These are phyloP conservation scores for Zenarchopterus dispar DNA, from an alignment of 2,797 vertebrate species.

Conservation along the genomic window DNA sequence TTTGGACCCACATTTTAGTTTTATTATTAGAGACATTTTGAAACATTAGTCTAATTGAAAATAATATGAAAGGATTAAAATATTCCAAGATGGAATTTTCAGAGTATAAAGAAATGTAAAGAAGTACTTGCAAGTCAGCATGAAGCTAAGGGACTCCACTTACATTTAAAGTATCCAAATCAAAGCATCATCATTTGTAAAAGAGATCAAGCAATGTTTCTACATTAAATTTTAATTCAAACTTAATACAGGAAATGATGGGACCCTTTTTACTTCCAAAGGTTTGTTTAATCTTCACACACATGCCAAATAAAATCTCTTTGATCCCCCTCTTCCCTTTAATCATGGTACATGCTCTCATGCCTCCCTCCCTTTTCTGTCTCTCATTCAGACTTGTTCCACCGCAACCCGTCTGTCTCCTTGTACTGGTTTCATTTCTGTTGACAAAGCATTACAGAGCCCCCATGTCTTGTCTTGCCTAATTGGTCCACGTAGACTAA, in stretches of 20 bases:
- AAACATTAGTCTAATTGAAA: constrained; percentile 26
- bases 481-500: constrained; percentile 89
- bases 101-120: constrained; percentile 32
- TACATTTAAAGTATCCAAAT: constrained; percentile 75
- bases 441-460: constrained; percentile 84
- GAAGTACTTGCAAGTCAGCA: constrained; percentile 34
- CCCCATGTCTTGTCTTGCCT: constrained; percentile 81
- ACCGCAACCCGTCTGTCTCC: constrained; percentile 72
- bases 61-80: neutral
- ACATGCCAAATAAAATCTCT: constrained; percentile 78
- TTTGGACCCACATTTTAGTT: constrained; percentile 10
- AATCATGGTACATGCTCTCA: constrained; percentile 75
- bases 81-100: constrained; percentile 28
- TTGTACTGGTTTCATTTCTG: constrained; percentile 83
- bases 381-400: constrained; percentile 71
- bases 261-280: constrained; percentile 80
- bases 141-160: constrained; percentile 55
- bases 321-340: constrained; percentile 81
- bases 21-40: constrained; percentile 25
- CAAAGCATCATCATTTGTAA: constrained; percentile 82
- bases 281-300: constrained; percentile 85
- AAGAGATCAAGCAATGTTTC: constrained; percentile 84
- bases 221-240: constrained; percentile 83
- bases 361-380: constrained; percentile 57
- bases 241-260: constrained; percentile 83